Base-by-base conservation (phyloP, 1,140 invertebrate genomes). In the Drosophila tristis region DNA sequence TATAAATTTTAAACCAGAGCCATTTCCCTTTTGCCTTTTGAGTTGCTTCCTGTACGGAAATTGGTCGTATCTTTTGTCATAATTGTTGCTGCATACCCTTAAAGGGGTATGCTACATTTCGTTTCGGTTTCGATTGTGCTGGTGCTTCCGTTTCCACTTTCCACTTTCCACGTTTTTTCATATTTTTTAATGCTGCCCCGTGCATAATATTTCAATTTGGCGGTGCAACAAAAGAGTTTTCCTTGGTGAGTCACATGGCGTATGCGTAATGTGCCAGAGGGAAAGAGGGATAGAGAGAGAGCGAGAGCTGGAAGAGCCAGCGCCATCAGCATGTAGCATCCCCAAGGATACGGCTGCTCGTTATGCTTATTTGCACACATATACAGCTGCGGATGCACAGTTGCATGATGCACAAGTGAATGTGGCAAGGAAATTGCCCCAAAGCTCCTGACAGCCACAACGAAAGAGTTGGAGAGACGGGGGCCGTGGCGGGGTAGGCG, bases 171-270 rank as follows among this genome's bases (percentile, higher is more conserved):
- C n/a, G n/a, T 63, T 58, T 60, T 64, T 64, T 62, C 72, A 74
- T 85, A 75, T 85, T 77, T 85, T 39, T 39, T 13, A 39, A 39
- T 39, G 53, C 72, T 75, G 71, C 58, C 71, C 72, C 82, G 60
- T 84, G 85, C 84, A 89, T 89, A 89, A 84, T 89, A 89, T 89
- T 89, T 89, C 85, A 89, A 89, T 89, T 89, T 84, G 85, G 84
- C 80, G 79, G 77, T 81, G 78, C 81, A 84, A 89, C 80, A 74
- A 89, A 70, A 89, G 84, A 78, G 71, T 67, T 87, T 66, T 81
- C 82, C 80, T 68, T 73, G 70, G 65, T 65, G 67, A 64, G 58
- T 73, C 80, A 76, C 72, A 71, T 59, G 65, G 80, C 77, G 71
- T 74, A 75, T 65, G 78, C 61, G 80, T 74, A 61, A 64, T 64